A percentile compares a stretch with the other conserved stretches of the same genome.
Evolutionary conservation across 2,888 invertebrate genomes (phyloP).

Genomic region (Orthosia gothica): DNA sequence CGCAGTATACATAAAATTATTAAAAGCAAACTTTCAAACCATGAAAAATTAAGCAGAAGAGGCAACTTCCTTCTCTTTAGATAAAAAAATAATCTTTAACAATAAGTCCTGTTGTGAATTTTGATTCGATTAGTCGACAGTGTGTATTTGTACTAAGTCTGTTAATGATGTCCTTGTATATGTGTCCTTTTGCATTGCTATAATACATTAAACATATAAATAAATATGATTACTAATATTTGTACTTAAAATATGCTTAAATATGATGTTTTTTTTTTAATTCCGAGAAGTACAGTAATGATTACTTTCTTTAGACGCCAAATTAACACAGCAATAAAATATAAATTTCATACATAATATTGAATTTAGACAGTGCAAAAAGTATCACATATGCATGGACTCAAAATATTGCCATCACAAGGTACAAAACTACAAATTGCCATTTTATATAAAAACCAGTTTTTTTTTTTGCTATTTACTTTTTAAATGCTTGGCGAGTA

Average conservation of each 20-base stretch:
- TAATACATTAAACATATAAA: slow-evolving; percentile 16
- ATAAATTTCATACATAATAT: background rate
- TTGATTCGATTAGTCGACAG: slow-evolving; percentile 17
- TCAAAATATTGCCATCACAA: slow-evolving; percentile 41
- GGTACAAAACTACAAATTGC: slow-evolving; percentile 54
- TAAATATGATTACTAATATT: slow-evolving; percentile 26
- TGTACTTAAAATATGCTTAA: slow-evolving; percentile 1
- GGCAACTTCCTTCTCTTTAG: too few relatives aligned
- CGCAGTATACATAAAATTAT: background rate
- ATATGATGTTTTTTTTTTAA: background rate
- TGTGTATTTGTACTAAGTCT: slow-evolving; percentile 21
- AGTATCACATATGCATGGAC: background rate
- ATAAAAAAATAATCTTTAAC: too few relatives aligned
- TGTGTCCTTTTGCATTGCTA: slow-evolving; percentile 49
- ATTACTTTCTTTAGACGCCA: background rate
- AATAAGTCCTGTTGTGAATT: background rate
- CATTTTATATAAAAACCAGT: slow-evolving; percentile 32
- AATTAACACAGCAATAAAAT: background rate
- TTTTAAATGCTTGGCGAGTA: slow-evolving; percentile 38
- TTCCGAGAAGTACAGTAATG: too few relatives aligned
- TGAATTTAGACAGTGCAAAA: slow-evolving; percentile 16
- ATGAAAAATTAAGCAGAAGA: too few relatives aligned
- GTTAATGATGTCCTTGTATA: slow-evolving; percentile 44
- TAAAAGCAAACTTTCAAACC: too few relatives aligned
- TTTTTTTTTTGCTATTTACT: slow-evolving; percentile 42